These are phyloP conservation scores for Lasioglossum baleicum DNA, from an alignment of 1,140 invertebrate genomes.

Conservation along the genomic window DNA sequence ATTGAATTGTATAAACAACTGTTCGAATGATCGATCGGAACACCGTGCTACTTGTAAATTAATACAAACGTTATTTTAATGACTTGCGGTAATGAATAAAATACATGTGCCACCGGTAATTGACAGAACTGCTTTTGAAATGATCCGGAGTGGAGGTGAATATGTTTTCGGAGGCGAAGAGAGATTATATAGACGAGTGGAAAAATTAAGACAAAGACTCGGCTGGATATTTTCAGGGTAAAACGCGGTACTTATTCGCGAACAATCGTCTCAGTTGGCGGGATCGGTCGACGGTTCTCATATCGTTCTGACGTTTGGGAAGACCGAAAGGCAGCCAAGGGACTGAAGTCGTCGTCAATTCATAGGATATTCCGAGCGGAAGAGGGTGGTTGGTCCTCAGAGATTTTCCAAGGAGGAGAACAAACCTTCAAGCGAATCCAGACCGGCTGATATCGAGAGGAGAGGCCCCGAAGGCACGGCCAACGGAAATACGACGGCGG, in stretches of 20 bases:
- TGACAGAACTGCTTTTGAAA: too few species aligned
- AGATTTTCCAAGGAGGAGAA: conserved; percentile 51
- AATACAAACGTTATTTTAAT: too few species aligned
- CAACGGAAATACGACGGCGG: conserved; percentile 39
- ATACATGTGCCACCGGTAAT: too few species aligned
- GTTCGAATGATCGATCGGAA: too few species aligned
- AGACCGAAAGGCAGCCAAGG: conserved; percentile 27
- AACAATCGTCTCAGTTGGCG: background rate
- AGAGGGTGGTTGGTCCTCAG: conserved; percentile 34
- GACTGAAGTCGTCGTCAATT: conserved; percentile 38
- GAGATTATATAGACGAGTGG: too few species aligned
- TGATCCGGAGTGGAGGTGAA: too few species aligned
- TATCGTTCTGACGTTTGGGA: background rate
- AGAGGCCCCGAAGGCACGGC: conserved; percentile 40
- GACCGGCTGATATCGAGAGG: conserved; percentile 50
- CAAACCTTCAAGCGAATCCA: conserved; percentile 50
- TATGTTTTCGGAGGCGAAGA: too few species aligned
- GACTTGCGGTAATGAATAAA: too few species aligned
- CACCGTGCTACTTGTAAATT: too few species aligned
- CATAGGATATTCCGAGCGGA: conserved; percentile 42
- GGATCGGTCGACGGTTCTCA: background rate
- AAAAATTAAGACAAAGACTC: too few species aligned
- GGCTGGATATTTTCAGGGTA: too few species aligned
- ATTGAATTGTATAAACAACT: too few species aligned
- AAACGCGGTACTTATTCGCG: background rate